phyloP scores from a whole-genome alignment of 2,888 invertebrate genomes.

The Acanthosepion pharaonis region DNA sequence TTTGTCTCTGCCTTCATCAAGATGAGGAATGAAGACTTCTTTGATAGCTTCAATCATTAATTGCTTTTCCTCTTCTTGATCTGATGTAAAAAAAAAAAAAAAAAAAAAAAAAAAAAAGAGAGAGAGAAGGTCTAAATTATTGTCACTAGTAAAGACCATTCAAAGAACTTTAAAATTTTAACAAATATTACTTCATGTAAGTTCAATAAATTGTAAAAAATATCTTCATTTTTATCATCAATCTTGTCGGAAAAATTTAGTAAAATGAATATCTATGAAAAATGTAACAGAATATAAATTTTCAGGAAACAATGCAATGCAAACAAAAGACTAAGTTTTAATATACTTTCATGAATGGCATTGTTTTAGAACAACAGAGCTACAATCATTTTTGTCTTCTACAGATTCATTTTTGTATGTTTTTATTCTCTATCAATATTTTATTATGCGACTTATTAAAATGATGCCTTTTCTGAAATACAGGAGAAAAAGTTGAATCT shows the following conservation, averaged over 20 bases:
- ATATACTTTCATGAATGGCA: too few species aligned
- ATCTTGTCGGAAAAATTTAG: neutral
- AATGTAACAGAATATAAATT: too few species aligned
- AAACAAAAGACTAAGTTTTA: too few species aligned
- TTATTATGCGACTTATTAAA: too few species aligned
- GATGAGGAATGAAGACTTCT: constrained; percentile 58
- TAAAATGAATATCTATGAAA: too few species aligned
- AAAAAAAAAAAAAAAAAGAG: neutral
- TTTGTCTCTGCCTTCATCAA: constrained; percentile 63
- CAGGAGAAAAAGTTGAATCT: too few species aligned
- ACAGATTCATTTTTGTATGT: too few species aligned
- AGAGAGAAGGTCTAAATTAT: neutral
- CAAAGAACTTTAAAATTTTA: neutral
- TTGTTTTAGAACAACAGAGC: too few species aligned
- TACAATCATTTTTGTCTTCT: too few species aligned
- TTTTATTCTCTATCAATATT: too few species aligned
- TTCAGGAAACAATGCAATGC: too few species aligned
- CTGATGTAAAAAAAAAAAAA: neutral
- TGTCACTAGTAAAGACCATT: neutral
- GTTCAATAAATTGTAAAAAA: neutral
- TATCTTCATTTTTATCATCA: neutral
- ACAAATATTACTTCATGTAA: neutral
- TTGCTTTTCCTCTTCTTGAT: constrained; percentile 62
- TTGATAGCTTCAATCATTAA: constrained; percentile 65
- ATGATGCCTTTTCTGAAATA: too few species aligned